Evolutionary conservation across 2,113 vertebrate genomes (phyloP).

Genomic region (Sphaerodactylus townsendi): DNA sequence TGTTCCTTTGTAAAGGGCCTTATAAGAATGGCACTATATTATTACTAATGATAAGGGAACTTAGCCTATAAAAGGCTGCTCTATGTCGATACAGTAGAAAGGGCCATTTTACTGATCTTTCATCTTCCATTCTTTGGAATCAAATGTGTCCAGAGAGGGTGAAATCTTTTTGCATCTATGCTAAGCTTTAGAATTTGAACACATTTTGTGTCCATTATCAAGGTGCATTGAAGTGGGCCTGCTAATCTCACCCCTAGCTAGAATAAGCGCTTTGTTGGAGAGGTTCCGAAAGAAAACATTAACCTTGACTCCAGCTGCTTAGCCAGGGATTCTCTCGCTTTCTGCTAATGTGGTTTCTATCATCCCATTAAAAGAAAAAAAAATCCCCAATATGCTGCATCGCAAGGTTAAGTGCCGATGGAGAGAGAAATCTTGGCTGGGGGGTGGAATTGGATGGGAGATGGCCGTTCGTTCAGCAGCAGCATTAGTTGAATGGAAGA

Average conservation of each 20-base stretch:
- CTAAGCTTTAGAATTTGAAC: constrained; percentile 43
- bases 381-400: constrained; percentile 4
- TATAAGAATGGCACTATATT: no score
- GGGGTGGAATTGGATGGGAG: neutral
- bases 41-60: neutral
- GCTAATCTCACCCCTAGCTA: constrained; percentile 17
- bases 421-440: neutral
- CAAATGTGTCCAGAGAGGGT: neutral
- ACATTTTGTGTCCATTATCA: constrained; percentile 34
- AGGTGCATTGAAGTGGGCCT: constrained; percentile 42
- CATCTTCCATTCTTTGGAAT: neutral
- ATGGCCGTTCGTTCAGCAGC: constrained; percentile 6
- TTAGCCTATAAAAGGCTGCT: neutral
- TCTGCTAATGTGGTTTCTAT: constrained; percentile 27
- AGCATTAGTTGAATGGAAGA: neutral
- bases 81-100: neutral
- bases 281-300: constrained; percentile 15
- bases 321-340: constrained; percentile 5
- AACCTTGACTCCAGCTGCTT: constrained; percentile 27
- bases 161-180: constrained; percentile 9
- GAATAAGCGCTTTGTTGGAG: constrained; percentile 17
- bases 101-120: no score
- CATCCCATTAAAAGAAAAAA: constrained; percentile 21
- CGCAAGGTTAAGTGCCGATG: neutral
- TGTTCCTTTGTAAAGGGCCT: no score